Evolutionary conservation across 1,140 invertebrate species (phyloP).

Genomic region (Zaprionus camerounensis): DNA sequence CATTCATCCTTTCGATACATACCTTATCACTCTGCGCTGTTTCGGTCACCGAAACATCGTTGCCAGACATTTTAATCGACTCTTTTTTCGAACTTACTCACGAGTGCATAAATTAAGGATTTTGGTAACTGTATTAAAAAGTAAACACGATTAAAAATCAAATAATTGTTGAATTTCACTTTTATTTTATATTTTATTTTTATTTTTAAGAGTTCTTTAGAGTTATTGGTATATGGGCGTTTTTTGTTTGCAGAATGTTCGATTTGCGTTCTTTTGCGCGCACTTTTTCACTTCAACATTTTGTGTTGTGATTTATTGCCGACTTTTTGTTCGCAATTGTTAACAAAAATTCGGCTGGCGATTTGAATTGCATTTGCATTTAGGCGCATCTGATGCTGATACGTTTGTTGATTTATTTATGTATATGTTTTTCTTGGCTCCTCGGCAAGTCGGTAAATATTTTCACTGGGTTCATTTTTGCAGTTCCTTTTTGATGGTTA

Average conservation of each 20-base stretch:
- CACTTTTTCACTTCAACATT: conserved; percentile 14
- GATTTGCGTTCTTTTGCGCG: background rate
- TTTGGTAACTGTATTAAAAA: conserved; percentile 36
- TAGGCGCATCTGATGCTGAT: conserved; percentile 7
- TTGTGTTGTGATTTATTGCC: conserved; percentile 13
- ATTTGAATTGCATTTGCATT: conserved; percentile 5
- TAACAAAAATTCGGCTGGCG: background rate
- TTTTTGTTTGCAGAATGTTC: background rate
- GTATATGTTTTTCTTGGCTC: background rate
- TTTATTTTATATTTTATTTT: conserved; percentile 25
- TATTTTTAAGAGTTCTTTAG: conserved; percentile 27
- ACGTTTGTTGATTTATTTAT: background rate
- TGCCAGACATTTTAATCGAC: conserved; percentile 69
- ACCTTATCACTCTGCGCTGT: conserved; percentile 79
- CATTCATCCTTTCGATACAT: conserved; percentile 34
- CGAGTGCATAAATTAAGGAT: conserved; percentile 49
- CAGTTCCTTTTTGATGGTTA: background rate
- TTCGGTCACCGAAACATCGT: conserved; percentile 74
- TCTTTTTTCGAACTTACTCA: conserved; percentile 26
- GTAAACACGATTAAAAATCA: conserved; percentile 24
- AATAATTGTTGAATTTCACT: conserved; percentile 28
- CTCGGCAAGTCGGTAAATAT: conserved; percentile 1
- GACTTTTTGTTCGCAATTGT: background rate
- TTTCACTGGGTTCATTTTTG: background rate
- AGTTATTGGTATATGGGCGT: conserved; percentile 39